Base-by-base conservation (phyloP, 2,797 vertebrate species). In the Phrynocephalus forsythii region DNA sequence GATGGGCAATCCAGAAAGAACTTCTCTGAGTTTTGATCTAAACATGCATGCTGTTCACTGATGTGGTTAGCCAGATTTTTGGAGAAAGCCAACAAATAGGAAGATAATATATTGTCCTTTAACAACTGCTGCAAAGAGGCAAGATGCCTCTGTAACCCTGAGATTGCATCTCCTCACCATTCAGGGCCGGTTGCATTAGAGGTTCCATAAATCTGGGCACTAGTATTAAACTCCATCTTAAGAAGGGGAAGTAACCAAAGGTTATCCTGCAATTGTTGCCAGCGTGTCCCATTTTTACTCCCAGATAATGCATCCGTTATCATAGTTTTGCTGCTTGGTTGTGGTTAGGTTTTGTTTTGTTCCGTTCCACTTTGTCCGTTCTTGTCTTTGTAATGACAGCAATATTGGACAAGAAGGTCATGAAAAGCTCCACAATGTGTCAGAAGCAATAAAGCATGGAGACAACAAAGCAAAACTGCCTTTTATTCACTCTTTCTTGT, bases 361-460 rank as follows among this genome's bases (percentile, higher is more conserved):
- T 22, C 22, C 4, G 9, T 71, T 50, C 16, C 44, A 60, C 80
- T 85, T 6, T 63, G 79, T 87, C 69, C 78, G 0, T 11, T 84
- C 33, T 13, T 63, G 63, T 85, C 83, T 87, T 11, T 28, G 50
- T 52, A 82, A 20, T 76, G 73, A 48, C 89, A 87, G 87, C n/a
- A 30, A 87, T 63, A 88, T 30, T 6, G 30, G 56, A 79, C 44
- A 50, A 78, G 66, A 30, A 83, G 26, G 11, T 60, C 63, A 52
- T 56, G 33, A 20, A 88, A 83, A 90, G 50, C 68, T 82, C 79
- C 71, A 1, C 7, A 71, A 81, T 3, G 6, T 85, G 78, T 38
- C 0, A 44, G 71, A 20, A 67, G 5, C 48, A 80, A 38, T 77
- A 44, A 72, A 91, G 63, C 87, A 3, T 0, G 0, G 52, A 0